Evolutionary conservation across 1,140 invertebrate genomes (phyloP).

Genomic region (Papilio dardanus): DNA sequence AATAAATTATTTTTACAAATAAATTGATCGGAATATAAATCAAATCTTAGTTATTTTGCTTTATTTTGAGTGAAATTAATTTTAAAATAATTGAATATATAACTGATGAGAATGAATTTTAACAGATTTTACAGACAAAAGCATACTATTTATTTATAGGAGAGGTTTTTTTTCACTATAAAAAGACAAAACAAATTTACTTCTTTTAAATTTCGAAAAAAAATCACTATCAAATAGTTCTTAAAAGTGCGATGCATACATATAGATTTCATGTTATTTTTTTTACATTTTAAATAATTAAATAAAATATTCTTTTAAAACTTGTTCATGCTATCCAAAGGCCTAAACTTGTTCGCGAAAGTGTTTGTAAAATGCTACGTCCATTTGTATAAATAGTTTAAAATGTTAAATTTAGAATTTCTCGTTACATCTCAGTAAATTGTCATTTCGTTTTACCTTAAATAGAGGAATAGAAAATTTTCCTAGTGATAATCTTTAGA

Average conservation of each 20-base stretch:
- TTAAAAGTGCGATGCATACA: background rate
- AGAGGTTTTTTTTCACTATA: background rate
- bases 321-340: constrained; percentile 37
- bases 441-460: constrained; percentile 2
- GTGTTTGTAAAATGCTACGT: constrained; percentile 70
- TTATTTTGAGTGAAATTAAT: too few species aligned
- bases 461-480: constrained; percentile 20
- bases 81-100: too few species aligned
- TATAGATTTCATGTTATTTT: background rate
- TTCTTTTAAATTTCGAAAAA: too few species aligned
- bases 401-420: constrained; percentile 53
- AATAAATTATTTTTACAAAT: too few species aligned
- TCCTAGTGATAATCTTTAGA: constrained; percentile 29
- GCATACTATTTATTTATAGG: too few species aligned
- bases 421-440: constrained; percentile 40
- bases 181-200: background rate
- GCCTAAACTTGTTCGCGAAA: constrained; percentile 46
- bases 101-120: too few species aligned
- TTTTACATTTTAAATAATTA: background rate
- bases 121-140: too few species aligned
- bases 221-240: too few species aligned
- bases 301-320: background rate
- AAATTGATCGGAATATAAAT: too few species aligned
- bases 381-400: constrained; percentile 72
- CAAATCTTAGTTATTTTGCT: too few species aligned